Evolutionary conservation across 1,140 invertebrate species (phyloP).

Genomic region (Leptopilina boulardi): DNA sequence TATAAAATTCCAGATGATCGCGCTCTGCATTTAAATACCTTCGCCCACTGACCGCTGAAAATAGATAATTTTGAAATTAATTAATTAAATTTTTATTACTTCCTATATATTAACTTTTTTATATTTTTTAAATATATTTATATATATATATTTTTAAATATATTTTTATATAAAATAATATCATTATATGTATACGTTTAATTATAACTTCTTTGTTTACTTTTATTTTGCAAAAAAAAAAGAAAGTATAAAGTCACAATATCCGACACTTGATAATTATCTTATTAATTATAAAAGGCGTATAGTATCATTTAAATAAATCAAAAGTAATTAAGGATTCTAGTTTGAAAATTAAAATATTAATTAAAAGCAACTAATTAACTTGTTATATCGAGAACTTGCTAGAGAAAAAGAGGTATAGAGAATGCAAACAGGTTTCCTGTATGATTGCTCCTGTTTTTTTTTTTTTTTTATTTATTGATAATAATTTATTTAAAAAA

Average conservation of each 20-base stretch:
- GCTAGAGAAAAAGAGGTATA: neutral
- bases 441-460: neutral
- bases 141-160: too few relatives aligned
- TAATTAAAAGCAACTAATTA: conserved; percentile 24
- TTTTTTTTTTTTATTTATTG: too few relatives aligned
- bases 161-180: too few relatives aligned
- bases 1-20: conserved; percentile 79
- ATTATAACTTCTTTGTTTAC: neutral
- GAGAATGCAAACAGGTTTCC: neutral
- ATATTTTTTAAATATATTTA: too few relatives aligned
- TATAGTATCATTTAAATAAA: conserved; percentile 1
- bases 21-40: conserved; percentile 82
- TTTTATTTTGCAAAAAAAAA: neutral
- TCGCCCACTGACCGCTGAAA: conserved; percentile 86
- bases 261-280: conserved; percentile 22
- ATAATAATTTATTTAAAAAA: too few relatives aligned
- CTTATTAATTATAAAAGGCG: neutral
- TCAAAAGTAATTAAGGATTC: neutral
- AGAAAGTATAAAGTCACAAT: neutral
- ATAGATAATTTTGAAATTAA: conserved; percentile 18
- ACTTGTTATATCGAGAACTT: neutral
- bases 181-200: neutral
- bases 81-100: neutral
- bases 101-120: too few relatives aligned
- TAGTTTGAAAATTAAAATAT: conserved; percentile 18